phyloP scores from a whole-genome alignment of 1,140 invertebrate species.

The Hirudo medicinalis region DNA sequence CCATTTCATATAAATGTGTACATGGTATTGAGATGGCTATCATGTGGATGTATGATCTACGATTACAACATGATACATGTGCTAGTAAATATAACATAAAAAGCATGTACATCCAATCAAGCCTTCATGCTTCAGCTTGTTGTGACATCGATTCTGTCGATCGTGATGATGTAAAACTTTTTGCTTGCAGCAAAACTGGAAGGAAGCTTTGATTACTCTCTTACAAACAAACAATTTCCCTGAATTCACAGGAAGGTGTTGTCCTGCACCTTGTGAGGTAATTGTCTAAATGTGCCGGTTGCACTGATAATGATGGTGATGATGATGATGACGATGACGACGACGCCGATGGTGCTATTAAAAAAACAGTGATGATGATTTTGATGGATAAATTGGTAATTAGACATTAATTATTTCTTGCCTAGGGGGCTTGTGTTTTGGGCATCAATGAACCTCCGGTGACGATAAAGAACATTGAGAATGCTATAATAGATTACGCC shows the following conservation, averaged over 20 bases:
- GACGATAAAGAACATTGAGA: constrained; percentile 98
- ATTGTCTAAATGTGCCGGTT: neutral
- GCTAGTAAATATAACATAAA: no score
- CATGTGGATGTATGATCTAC: no score
- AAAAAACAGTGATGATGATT: no score
- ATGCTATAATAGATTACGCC: constrained; percentile 93
- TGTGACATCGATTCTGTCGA: no score
- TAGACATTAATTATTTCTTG: neutral
- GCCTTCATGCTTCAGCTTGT: no score
- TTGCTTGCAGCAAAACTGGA: constrained; percentile 64
- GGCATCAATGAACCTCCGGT: constrained; percentile 90
- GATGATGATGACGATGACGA: no score
- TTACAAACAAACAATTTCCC: constrained; percentile 98
- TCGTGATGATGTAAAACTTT: constrained; percentile 9
- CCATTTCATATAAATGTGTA: no score
- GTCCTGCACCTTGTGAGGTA: constrained; percentile 89
- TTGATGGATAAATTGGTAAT: neutral
- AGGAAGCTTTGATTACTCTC: constrained; percentile 83
- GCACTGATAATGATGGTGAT: no score
- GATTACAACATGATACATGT: no score
- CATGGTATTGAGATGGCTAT: no score
- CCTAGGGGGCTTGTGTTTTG: constrained; percentile 76
- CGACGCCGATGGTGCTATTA: no score
- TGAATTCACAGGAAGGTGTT: constrained; percentile 94
- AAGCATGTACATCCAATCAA: no score